Evolutionary conservation across 2,888 invertebrate species (phyloP), one percentile per base, ranked within the genome.

Genomic region (Latheticus oryzae): DNA sequence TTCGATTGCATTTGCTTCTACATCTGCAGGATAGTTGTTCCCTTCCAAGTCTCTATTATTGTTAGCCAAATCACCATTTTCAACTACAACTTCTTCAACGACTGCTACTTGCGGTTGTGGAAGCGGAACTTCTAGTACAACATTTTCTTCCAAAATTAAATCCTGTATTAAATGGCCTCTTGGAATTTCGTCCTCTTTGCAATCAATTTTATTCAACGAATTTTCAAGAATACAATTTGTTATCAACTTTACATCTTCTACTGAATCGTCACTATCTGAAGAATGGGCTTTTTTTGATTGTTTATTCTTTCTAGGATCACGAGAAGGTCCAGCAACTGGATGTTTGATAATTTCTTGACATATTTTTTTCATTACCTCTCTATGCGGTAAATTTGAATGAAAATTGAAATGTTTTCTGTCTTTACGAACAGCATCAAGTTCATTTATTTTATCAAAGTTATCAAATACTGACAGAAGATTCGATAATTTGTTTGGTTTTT

Each of bases 11-110:
- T n/a, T n/a, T n/a, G n/a, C n/a, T n/a, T n/a, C 65, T 3, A 63
- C 61, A 21, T 73, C 64, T 13, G 78, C 75, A 7, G 76, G 72
- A 62, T 80, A 76, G 58, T 81, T 81, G 63, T 81, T 82, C 13
- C 82, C 82, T 70, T 82, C 81, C 3, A 73, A 73, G 61, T 83
- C 82, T 32, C 82, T 73, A 64, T 82, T 83, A 62, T 83, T 82
- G 64, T 83, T 82, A 1, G 80, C 82, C 19, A 83, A 72, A 70
- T 83, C 82, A 1, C 81, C 82, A 59, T 82, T 83, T 71, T 82
- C 81, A 1, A 81, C 79, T 38, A 76, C 66, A 11, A 66, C 33
- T n/a, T 58, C 35, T 1, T 42, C 59, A 30, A 55, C 43, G 3
- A 53, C 30, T 3, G 24, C 17, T 13, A 40, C 47, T 1, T 43